Percentiles rank a stretch among this genome's conserved stretches.
Evolutionary conservation across 2,113 vertebrate species (phyloP).

Genomic region (Cyanoliseus patagonus): DNA sequence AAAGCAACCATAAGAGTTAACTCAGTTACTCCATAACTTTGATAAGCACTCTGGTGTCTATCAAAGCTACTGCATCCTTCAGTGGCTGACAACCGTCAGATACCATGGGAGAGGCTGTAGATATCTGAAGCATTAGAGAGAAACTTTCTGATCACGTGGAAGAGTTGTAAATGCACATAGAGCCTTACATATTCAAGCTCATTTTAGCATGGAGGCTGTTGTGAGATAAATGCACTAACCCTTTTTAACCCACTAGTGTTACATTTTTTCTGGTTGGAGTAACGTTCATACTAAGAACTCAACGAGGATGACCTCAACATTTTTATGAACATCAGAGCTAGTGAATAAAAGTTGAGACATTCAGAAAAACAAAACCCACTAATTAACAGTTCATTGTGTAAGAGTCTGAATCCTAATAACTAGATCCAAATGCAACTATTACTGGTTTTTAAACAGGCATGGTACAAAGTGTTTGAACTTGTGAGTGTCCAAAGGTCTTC

Average conservation of each 20-base stretch:
- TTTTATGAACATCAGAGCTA: background rate
- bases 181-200: background rate
- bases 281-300: background rate
- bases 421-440: background rate
- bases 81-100: background rate
- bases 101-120: background rate
- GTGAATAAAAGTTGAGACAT: background rate
- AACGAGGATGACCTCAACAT: background rate
- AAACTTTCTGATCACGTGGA: background rate
- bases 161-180: background rate
- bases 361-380: background rate
- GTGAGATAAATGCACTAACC: background rate
- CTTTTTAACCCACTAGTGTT: background rate
- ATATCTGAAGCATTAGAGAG: background rate
- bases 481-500: background rate
- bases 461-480: background rate
- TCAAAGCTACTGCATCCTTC: background rate
- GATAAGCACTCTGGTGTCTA: background rate
- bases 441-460: background rate
- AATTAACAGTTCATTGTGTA: background rate
- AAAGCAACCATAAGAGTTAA: background rate
- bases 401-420: background rate
- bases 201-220: background rate
- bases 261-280: background rate
- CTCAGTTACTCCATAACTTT: background rate